Conservation (phyloP, 2,888 invertebrate species). For the Epinotia bilunana region DNA sequence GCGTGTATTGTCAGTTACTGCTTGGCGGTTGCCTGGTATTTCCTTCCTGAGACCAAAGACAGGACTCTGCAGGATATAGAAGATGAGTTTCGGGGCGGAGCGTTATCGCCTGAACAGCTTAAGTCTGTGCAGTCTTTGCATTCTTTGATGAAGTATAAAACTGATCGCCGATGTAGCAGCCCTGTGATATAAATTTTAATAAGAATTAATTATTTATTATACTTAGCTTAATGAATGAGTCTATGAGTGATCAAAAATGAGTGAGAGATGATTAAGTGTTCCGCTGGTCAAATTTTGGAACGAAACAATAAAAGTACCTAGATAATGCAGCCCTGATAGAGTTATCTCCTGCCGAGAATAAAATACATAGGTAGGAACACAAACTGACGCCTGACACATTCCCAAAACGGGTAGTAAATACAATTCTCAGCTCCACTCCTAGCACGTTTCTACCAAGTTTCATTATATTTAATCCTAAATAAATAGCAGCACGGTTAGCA, state of each 20-base stretch:
- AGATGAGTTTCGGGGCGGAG: constrained; percentile 66
- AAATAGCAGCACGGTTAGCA: too few relatives aligned
- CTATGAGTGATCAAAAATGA: neutral
- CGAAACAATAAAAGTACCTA: too few relatives aligned
- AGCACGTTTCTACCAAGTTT: too few relatives aligned
- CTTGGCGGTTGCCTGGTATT: constrained; percentile 59
- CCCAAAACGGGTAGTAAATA: too few relatives aligned
- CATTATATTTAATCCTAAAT: too few relatives aligned
- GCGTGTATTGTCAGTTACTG: constrained; percentile 62
- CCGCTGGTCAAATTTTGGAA: too few relatives aligned
- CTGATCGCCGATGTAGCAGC: constrained; percentile 52
- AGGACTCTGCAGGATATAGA: constrained; percentile 71
- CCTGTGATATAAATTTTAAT: constrained; percentile 48
- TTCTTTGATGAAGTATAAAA: constrained; percentile 49
- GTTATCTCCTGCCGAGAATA: too few relatives aligned
- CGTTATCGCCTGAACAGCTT: constrained; percentile 51
- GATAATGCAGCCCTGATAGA: neutral
- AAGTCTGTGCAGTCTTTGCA: constrained; percentile 54
- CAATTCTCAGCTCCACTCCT: too few relatives aligned
- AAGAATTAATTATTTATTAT: neutral
- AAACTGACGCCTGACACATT: too few relatives aligned
- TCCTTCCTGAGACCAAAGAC: constrained; percentile 71
- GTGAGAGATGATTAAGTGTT: too few relatives aligned
- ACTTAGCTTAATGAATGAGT: neutral
- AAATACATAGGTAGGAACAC: too few relatives aligned